Evolutionary conservation across 2,888 invertebrate genomes (phyloP).

Genomic region (Erpobdella octoculata): DNA sequence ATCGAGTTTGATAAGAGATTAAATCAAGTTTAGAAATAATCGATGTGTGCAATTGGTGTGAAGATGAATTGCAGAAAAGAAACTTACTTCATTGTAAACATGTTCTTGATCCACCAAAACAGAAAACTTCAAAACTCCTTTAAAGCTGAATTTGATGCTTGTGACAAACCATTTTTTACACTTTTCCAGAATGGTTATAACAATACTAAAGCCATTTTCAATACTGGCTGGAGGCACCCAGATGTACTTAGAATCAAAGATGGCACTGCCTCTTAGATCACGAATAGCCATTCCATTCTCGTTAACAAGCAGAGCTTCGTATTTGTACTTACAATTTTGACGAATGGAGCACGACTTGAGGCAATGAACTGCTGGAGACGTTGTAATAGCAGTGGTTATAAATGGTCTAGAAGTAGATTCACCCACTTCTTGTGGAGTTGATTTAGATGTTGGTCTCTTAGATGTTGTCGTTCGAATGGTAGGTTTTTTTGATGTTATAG

Average conservation of each 20-base stretch:
- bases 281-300: background rate
- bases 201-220: background rate
- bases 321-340: background rate
- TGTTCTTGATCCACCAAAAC: background rate
- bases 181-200: background rate
- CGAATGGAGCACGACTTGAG: background rate
- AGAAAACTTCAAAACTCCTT: conserved; percentile 12
- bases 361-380: no score
- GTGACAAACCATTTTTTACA: conserved; percentile 12
- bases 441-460: background rate
- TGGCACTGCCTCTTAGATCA: background rate
- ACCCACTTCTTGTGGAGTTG: background rate
- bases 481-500: no score
- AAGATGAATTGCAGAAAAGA: no score
- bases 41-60: no score
- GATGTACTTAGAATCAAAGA: background rate
- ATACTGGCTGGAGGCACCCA: conserved; percentile 13
- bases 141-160: background rate
- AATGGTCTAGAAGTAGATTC: no score
- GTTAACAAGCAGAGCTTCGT: background rate
- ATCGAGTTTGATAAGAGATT: no score
- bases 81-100: background rate
- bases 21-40: no score
- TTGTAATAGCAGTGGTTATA: no score
- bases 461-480: no score